These are phyloP conservation scores for Conus ventricosus DNA, from an alignment of 1,140 invertebrate genomes.

Conservation along the genomic window DNA sequence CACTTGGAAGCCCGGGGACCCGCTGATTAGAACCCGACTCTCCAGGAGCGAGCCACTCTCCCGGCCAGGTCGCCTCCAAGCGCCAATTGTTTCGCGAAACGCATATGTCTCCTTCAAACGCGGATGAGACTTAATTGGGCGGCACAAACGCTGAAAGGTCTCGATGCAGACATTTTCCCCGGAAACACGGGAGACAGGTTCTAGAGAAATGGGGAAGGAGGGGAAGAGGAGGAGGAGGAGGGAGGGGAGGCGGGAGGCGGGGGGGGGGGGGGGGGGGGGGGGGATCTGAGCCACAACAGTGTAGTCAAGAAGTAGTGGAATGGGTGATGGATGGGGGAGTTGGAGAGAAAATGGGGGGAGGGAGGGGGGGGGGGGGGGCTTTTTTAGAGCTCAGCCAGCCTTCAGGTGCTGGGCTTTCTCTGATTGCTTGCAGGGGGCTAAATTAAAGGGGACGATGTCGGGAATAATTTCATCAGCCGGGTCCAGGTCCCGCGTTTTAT, in stretches of 20 bases:
- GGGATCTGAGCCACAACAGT: background rate
- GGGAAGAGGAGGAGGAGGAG: background rate
- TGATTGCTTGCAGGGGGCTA: conserved; percentile 37
- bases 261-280: background rate
- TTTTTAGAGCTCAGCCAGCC: background rate
- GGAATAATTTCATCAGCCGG: conserved; percentile 37
- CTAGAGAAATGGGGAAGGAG: background rate
- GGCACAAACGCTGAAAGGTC: conserved; percentile 30
- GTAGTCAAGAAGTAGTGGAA: background rate
- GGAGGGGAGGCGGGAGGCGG: too few species aligned
- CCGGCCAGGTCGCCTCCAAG: background rate
- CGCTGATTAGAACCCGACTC: conserved; percentile 33
- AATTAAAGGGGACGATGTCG: conserved; percentile 42
- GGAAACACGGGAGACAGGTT: background rate
- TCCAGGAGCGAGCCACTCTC: background rate
- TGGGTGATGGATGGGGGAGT: background rate
- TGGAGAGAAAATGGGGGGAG: background rate
- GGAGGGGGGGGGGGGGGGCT: background rate
- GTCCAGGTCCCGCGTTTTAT: conserved; percentile 35
- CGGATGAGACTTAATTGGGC: conserved; percentile 37
- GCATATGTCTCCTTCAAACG: conserved; percentile 42
- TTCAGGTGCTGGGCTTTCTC: conserved; percentile 21
- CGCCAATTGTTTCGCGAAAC: conserved; percentile 35
- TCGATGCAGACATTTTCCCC: conserved; percentile 13
- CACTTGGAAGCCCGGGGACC: conserved; percentile 17